Evolutionary conservation across 2,113 vertebrate genomes (phyloP), one percentile per base, ranked within the genome.

Genomic region (Chlorodrepanis virens): DNA sequence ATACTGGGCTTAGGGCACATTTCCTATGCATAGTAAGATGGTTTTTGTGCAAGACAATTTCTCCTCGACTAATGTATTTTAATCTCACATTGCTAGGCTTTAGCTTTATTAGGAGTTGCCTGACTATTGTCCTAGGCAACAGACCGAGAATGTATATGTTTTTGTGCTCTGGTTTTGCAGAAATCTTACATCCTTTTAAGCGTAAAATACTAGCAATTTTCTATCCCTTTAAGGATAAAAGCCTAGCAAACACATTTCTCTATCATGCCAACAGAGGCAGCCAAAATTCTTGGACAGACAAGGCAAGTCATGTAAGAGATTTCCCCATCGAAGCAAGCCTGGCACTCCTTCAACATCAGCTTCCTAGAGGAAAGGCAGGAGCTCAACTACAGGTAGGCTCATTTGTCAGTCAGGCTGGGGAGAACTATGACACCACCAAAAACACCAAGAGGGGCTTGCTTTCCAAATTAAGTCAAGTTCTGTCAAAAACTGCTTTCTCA

Each of bases 221-320:
- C 84, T 91, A 91, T 91, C 89, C 87, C 84, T 96, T 95, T 96
- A 94, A 93, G 89, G 54, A 71, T 76, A 91, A 94, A 91, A 91
- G 61, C 57, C 57, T 39, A 87, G 53, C 74, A 45, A 91, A 89
- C 70, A 53, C 29, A 53, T 76, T 95, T 89, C 61, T 68, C 67
- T 89, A 53, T 91, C 74, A 37, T 39, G 67, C 82, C 81, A 85
- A 89, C 23, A 45, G 78, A 80, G 61, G 59, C 57, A 4, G 89
- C 74, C 93, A 95, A 89, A 96, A 93, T 93, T 95, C 78, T 83
- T 61, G 50, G 90, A 83, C 63, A 87, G 85, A 79, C 67, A 63
- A 87, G 59, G 87, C 78, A 5, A 79, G 39, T 87, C 89, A 45
- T 52, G 81, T 72, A 92, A 75, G 80, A 95, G 72, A 92, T 93